A percentile compares a stretch with the other conserved stretches of the same genome.
Evolutionary conservation across 2,113 vertebrate species (phyloP).

Genomic region (Paramisgurnus dabryanus): DNA sequence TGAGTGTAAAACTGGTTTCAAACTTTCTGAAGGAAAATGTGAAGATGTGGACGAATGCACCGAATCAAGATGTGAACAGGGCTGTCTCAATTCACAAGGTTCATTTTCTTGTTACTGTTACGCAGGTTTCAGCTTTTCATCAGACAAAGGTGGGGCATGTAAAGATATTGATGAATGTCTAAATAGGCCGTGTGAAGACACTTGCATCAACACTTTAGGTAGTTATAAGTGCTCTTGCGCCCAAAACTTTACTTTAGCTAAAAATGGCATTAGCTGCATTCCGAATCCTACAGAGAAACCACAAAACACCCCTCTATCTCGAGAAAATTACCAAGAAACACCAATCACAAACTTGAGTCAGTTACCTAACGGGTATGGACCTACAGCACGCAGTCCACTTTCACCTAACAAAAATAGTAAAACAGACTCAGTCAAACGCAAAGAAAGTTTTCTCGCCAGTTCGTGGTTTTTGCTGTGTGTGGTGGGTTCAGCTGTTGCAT

Average conservation of each 20-base stretch:
- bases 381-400: constrained; percentile 2
- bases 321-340: neutral
- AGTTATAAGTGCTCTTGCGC: constrained; percentile 65
- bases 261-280: constrained; percentile 47
- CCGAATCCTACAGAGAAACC: constrained; percentile 10
- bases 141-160: constrained; percentile 56
- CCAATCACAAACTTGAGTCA: constrained; percentile 13
- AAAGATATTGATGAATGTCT: constrained; percentile 67
- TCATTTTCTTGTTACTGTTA: constrained; percentile 71
- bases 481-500: constrained; percentile 64
- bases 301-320: neutral
- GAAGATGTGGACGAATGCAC: constrained; percentile 69
- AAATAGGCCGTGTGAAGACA: constrained; percentile 53
- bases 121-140: constrained; percentile 59
- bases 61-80: constrained; percentile 58
- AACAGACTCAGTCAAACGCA: neutral
- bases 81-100: constrained; percentile 66
- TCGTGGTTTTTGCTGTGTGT: constrained; percentile 64
- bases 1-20: constrained; percentile 63
- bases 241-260: constrained; percentile 42
- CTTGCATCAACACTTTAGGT: constrained; percentile 65
- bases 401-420: constrained; percentile 49
- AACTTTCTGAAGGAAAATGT: constrained; percentile 59
- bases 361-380: neutral
- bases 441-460: constrained; percentile 41